These are phyloP conservation scores for Theonella swinhoei DNA, from an alignment of 37 sponge, comb jelly and placozoan genomes.

Conservation along the genomic window DNA sequence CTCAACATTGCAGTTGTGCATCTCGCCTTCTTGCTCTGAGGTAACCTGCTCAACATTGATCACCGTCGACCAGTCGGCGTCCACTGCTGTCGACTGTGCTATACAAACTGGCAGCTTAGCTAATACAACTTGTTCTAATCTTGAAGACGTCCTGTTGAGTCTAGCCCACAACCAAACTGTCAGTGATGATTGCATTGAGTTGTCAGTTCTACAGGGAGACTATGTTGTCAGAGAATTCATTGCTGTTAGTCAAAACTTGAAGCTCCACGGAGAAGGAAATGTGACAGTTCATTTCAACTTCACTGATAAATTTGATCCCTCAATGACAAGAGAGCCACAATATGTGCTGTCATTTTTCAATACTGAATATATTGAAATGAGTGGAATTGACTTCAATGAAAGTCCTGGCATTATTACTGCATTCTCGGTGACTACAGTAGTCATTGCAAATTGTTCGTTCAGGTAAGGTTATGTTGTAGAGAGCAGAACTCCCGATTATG, in stretches of 20 bases:
- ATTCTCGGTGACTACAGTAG: background rate
- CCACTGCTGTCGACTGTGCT: background rate
- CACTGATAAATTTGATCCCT: background rate
- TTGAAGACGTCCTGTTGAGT: background rate
- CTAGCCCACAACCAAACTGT: background rate
- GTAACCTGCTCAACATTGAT: background rate
- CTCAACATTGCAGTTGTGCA: no score
- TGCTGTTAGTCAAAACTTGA: background rate
- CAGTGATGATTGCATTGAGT: background rate
- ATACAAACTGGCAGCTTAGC: background rate
- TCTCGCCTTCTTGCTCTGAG: no score
- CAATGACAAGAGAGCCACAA: background rate
- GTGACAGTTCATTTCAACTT: background rate
- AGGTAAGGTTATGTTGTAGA: background rate
- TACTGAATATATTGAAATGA: constrained; percentile 11
- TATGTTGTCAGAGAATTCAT: background rate
- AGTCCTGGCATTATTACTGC: constrained; percentile 22
- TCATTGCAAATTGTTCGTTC: constrained; percentile 13
- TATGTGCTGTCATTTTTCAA: constrained; percentile 6
- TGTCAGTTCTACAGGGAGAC: background rate
- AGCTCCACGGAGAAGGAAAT: background rate
- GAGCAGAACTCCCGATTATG: background rate
- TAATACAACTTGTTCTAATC: background rate
- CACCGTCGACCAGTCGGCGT: background rate
- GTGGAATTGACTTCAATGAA: constrained; percentile 20